Evolutionary conservation across 2,113 vertebrate species (phyloP).

Genomic region (Sakesphorus luctuosus): DNA sequence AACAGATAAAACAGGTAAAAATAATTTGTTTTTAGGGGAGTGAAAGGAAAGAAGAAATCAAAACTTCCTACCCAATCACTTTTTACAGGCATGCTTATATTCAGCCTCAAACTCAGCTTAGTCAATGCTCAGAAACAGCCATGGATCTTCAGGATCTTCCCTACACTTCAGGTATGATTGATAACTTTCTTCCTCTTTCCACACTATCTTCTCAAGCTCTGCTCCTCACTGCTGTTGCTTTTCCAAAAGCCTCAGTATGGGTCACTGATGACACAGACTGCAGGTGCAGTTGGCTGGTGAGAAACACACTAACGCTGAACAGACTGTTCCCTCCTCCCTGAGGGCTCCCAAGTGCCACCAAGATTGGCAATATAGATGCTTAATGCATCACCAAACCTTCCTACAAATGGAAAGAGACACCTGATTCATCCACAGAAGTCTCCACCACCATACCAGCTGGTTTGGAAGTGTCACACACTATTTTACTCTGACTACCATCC

Average conservation of each 20-base stretch:
- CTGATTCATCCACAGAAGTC: neutral
- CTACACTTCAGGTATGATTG: neutral
- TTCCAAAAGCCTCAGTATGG: neutral
- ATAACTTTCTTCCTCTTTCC: neutral
- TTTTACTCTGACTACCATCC: neutral
- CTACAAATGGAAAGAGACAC: neutral
- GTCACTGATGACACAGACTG: neutral
- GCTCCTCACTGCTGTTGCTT: neutral
- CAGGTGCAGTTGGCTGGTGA: neutral
- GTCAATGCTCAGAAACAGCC: neutral
- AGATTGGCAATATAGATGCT: neutral
- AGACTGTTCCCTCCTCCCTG: neutral
- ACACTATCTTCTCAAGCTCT: neutral
- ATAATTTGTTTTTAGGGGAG: neutral
- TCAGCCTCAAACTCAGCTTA: neutral
- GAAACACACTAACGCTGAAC: neutral
- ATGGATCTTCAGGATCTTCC: neutral
- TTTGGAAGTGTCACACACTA: neutral
- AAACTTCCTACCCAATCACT: neutral
- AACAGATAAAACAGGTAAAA: neutral
- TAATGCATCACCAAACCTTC: neutral
- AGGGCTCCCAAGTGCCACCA: neutral
- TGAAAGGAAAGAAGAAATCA: neutral
- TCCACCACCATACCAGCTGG: neutral
- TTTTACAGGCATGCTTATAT: neutral